Conservation (phyloP, 2,888 invertebrate species). For the Acrocera orbiculus region DNA sequence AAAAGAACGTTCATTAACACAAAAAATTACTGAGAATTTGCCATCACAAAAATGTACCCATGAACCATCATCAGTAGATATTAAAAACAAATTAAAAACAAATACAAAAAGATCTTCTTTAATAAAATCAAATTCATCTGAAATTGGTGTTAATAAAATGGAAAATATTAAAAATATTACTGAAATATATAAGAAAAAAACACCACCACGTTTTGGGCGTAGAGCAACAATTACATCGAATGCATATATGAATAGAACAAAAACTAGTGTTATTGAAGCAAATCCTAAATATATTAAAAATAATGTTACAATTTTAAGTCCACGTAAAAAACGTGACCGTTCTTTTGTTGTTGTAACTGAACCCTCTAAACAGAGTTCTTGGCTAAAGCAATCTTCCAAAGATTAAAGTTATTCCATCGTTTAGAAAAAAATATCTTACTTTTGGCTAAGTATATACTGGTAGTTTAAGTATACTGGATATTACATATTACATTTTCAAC, state of each 20-base stretch:
- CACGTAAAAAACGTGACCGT: constrained; percentile 5
- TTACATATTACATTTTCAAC: too few species aligned
- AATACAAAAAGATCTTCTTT: too few species aligned
- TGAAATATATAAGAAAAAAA: constrained; percentile 15
- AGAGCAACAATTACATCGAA: constrained; percentile 21
- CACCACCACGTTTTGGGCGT: constrained; percentile 24
- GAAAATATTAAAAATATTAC: constrained; percentile 21
- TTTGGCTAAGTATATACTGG: too few species aligned
- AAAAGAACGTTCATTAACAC: constrained; percentile 20
- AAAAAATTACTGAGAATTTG: constrained; percentile 12
- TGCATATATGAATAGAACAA: constrained; percentile 21
- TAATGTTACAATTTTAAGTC: not conserved
- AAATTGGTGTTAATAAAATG: too few species aligned
- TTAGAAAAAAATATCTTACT: too few species aligned
- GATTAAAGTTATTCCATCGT: too few species aligned
- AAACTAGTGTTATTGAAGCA: constrained; percentile 23
- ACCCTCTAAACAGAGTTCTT: constrained; percentile 24
- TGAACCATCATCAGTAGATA: too few species aligned
- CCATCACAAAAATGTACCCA: too few species aligned
- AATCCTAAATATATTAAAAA: constrained; percentile 22
- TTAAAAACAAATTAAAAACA: too few species aligned
- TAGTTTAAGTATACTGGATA: too few species aligned
- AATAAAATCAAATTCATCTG: too few species aligned
- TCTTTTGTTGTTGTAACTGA: constrained; percentile 29
- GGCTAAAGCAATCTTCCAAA: constrained; percentile 30